Evolutionary conservation across 2,113 vertebrate species (phyloP), one percentile per base, ranked within the genome.

Genomic region (Psilopsiagon aymara): DNA sequence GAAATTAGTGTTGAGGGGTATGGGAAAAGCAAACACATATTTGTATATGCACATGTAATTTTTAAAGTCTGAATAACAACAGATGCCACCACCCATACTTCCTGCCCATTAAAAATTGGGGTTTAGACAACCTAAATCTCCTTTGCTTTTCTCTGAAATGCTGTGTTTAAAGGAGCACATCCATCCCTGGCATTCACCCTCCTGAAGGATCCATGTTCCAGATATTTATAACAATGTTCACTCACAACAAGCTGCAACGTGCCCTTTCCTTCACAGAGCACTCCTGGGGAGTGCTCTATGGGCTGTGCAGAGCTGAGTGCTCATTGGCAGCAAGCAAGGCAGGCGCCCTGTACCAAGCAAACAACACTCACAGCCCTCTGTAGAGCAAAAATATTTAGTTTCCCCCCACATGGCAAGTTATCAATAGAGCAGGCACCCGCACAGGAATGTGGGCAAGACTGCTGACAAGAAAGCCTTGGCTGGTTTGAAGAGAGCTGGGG

Each of bases 1-100:
- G 1, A 17, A 11, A 14, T 6, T 29, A 41, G 7, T 2, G 7
- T 3, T 2, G 13, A 44, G 13, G 29, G 17, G 2, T 14, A 29
- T 0, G 12, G 31, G 23, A 25, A 83, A 71, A 71, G 18, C 39
- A 82, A 67, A 63, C 21, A 15, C 1, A 1, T 13, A 68, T 82
- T 41, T 19, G 3, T 23, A 35, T 0, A 7, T 15, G 10, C 17
- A 37, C 1, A 0, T 11, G 62, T 11, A 5, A 46, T 33, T 77
- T 75, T 43, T 27, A 11, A 78, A 66, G 35, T 9, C 33, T 23
- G 55, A 64, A 44, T 24, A 49, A 57, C 41, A 71, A 57, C 49
- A 37, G n/a, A 28, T 10, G 7, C 23, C 23, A 67, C 33, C 20
- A 7, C 17, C 8, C 46, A 3, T 31, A 1, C 55, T 2, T 75